A percentile compares a stretch with the other conserved stretches of the same genome.
These are phyloP conservation scores for Cassiopea xamachana DNA, from an alignment of 30 jellyfish, hydroid and myxozoan genomes.

Conservation along the genomic window DNA sequence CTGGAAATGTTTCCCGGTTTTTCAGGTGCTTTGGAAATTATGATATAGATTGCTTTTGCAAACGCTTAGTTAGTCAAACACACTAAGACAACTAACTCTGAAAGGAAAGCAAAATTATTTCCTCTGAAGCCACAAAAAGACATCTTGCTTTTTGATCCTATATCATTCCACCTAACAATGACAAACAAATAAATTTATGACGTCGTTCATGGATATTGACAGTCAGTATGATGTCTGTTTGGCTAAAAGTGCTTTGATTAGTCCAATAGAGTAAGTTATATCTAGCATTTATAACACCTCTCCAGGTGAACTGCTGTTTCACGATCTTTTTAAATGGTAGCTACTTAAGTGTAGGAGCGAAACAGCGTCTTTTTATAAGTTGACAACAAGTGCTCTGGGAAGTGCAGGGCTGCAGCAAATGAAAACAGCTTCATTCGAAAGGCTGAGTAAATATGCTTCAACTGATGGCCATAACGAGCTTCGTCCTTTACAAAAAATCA, in stretches of 20 bases:
- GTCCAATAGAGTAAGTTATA: neutral
- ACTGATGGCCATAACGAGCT: neutral
- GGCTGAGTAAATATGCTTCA: slow-evolving; percentile 28
- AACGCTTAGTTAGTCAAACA: too few relatives aligned
- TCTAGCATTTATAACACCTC: neutral
- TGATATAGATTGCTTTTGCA: too few relatives aligned
- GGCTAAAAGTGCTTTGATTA: neutral
- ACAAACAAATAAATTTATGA: neutral
- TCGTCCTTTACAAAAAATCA: too few relatives aligned
- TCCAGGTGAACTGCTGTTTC: neutral
- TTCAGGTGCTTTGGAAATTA: too few relatives aligned
- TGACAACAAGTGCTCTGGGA: slow-evolving; percentile 3
- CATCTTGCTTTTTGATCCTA: neutral
- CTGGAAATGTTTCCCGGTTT: too few relatives aligned
- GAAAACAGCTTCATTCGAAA: neutral
- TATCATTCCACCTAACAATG: neutral
- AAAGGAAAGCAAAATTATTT: too few relatives aligned
- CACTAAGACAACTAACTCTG: too few relatives aligned
- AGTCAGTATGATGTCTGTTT: neutral
- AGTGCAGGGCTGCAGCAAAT: slow-evolving; percentile 15
- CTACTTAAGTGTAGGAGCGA: neutral
- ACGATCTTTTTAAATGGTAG: neutral
- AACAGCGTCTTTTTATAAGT: neutral
- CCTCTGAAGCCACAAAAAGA: too few relatives aligned
- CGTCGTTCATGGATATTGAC: neutral